phyloP scores from a whole-genome alignment of 2,113 vertebrate species.

The Pangasianodon gigas region DNA sequence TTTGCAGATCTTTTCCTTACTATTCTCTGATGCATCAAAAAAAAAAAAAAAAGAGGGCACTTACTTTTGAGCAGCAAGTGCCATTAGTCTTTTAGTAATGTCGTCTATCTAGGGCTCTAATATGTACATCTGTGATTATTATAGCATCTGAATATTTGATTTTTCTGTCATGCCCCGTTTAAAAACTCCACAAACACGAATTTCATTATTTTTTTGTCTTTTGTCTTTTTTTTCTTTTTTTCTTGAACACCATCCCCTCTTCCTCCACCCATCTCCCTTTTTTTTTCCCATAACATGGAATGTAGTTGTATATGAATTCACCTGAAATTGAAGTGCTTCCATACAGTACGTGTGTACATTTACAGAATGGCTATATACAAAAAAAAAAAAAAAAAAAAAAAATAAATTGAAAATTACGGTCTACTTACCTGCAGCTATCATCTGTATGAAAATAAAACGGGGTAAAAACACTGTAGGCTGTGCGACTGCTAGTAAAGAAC shows the following conservation, averaged over 20 bases:
- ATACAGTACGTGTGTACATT: slow-evolving; percentile 65
- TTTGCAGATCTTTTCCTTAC: not conserved
- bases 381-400: slow-evolving; percentile 57
- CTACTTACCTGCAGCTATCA: slow-evolving; percentile 82
- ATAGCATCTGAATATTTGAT: slow-evolving; percentile 61
- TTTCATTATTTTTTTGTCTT: slow-evolving; percentile 32
- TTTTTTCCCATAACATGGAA: slow-evolving; percentile 43
- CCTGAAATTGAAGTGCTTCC: slow-evolving; percentile 69
- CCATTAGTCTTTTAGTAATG: no score
- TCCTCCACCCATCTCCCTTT: not conserved
- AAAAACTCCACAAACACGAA: slow-evolving; percentile 17
- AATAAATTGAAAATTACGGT: slow-evolving; percentile 41
- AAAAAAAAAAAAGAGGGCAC: not conserved
- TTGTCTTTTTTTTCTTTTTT: not conserved
- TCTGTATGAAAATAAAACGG: slow-evolving; percentile 72
- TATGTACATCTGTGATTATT: slow-evolving; percentile 39
- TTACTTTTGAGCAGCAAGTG: not conserved
- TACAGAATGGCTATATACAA: slow-evolving; percentile 73
- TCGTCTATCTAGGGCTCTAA: not conserved
- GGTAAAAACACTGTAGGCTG: slow-evolving; percentile 79
- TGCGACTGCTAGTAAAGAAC: slow-evolving; percentile 66
- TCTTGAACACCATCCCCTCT: not conserved
- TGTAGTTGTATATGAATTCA: slow-evolving; percentile 60
- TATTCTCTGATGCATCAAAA: not conserved
- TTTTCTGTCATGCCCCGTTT: slow-evolving; percentile 15